Evolutionary conservation across 1,140 invertebrate species (phyloP), one percentile per base, ranked within the genome.

Genomic region (Drosophila persimilis): DNA sequence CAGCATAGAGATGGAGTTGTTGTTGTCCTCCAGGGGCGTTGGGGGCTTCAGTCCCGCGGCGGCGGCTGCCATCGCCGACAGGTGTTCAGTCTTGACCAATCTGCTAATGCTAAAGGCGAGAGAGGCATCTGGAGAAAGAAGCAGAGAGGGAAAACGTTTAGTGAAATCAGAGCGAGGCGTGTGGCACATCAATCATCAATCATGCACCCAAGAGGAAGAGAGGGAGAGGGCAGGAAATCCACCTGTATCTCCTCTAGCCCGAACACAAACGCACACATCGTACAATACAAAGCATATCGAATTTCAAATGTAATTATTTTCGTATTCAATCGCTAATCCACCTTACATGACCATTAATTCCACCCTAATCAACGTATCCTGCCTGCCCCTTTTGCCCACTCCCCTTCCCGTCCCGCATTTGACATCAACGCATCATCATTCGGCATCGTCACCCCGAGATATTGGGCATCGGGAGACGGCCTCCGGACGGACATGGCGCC

Each of bases 21-120:
- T 91, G 67, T 91, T 91, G 55, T 89, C 83, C 65, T 91, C 90
- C 43, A 77, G 29, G 1, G 75, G 86, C 90, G 50, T 44, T 22
- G 61, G 77, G 29, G 74, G 70, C 70, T 75, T 84, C 13, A 90
- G 55, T 15, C 67, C 77, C 15, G 63, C 66, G 53, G 67, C 62
- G 11, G 35, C 65, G 47, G 79, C 70, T 44, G 71, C 67, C 41
- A 94, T 93, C 46, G 94, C 93, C 50, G 93, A 92, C 76, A 93
- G 93, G 71, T 94, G 93, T 41, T 93, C 85, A 75, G 89, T 80
- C 75, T 90, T 92, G 50, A 96, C 94, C 65, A 96, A 90, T 72
- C 95, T 93, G 90, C 93, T 95, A 73, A 96, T 94, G 50, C 95
- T 95, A 80, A 96, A 96, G 78, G 95, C 95, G 64, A 95, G 95